Evolutionary conservation across 2,888 invertebrate species (phyloP).

Genomic region (Lacanobia wlatinum): DNA sequence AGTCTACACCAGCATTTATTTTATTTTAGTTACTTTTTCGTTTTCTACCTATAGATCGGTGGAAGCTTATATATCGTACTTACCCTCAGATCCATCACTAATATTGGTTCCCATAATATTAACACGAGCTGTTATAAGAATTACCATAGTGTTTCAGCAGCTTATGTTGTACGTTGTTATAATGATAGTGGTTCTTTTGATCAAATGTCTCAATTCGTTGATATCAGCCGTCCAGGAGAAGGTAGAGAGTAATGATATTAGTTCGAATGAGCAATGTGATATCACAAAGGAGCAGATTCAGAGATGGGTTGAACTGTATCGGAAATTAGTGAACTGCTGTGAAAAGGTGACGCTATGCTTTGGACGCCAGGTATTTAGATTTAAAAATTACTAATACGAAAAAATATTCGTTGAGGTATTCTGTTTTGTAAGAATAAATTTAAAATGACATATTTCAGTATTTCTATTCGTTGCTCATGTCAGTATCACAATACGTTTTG

Average conservation of each 20-base stretch:
- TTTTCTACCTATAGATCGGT: neutral
- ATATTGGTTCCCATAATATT: neutral
- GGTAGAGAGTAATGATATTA: neutral
- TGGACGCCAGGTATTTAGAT: constrained; percentile 26
- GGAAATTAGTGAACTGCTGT: constrained; percentile 26
- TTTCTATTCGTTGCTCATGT: constrained; percentile 25
- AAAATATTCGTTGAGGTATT: neutral
- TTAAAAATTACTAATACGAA: neutral
- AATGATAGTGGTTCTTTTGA: constrained; percentile 2
- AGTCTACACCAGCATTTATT: neutral
- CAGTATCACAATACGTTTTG: constrained; percentile 19
- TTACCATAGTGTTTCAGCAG: neutral
- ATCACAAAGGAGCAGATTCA: constrained; percentile 14
- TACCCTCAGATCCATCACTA: neutral
- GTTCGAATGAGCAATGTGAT: neutral
- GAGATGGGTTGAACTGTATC: constrained; percentile 23
- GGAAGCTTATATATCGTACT: neutral
- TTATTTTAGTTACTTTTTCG: neutral
- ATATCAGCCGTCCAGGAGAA: neutral
- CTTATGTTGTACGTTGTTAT: constrained; percentile 1
- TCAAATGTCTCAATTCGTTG: constrained; percentile 3
- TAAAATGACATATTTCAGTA: constrained; percentile 23
- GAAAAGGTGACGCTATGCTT: constrained; percentile 1
- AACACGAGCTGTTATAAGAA: neutral
- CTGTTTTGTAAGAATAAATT: constrained; percentile 2